Evolutionary conservation across 2,888 invertebrate genomes (phyloP).

Genomic region (Archips crataeganus): DNA sequence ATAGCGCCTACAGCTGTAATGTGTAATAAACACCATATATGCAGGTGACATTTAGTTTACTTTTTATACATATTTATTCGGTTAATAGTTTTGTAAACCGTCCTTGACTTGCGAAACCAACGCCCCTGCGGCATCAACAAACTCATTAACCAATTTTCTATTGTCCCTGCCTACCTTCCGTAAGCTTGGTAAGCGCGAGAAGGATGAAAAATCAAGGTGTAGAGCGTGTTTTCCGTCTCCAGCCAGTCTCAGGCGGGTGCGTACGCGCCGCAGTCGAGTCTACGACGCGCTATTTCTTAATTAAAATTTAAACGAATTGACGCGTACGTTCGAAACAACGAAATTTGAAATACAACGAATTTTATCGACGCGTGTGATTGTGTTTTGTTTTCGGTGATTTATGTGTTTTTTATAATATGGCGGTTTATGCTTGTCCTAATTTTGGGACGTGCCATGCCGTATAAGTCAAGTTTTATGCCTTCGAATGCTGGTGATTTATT

Average conservation of each 20-base stretch:
- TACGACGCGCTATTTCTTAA: slow-evolving; percentile 55
- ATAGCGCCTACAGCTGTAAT: slow-evolving; percentile 57
- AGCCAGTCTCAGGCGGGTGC: slow-evolving; percentile 78
- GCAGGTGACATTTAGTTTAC: slow-evolving; percentile 68
- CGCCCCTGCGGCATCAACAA: slow-evolving; percentile 62
- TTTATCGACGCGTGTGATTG: slow-evolving; percentile 70
- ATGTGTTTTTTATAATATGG: slow-evolving; percentile 46
- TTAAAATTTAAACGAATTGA: slow-evolving; percentile 62
- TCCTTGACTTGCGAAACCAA: slow-evolving; percentile 79
- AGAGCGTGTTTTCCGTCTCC: slow-evolving; percentile 65
- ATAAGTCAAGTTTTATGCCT: slow-evolving; percentile 41
- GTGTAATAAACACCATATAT: slow-evolving; percentile 55
- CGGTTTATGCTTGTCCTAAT: slow-evolving; percentile 34
- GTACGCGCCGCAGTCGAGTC: slow-evolving; percentile 72
- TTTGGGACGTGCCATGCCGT: slow-evolving; percentile 35
- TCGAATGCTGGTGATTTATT: slow-evolving; percentile 38
- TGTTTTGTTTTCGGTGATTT: slow-evolving; percentile 57
- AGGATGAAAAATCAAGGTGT: slow-evolving; percentile 61
- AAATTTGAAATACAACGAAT: slow-evolving; percentile 61
- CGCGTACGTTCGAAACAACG: slow-evolving; percentile 64
- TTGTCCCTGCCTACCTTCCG: slow-evolving; percentile 57
- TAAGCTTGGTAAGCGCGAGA: slow-evolving; percentile 57
- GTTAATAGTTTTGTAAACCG: slow-evolving; percentile 69
- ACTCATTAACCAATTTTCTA: slow-evolving; percentile 56
- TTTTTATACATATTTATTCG: slow-evolving; percentile 60